phyloP scores from a whole-genome alignment of 2,797 vertebrate species.

The Cryptoblepharus egeriae region DNA sequence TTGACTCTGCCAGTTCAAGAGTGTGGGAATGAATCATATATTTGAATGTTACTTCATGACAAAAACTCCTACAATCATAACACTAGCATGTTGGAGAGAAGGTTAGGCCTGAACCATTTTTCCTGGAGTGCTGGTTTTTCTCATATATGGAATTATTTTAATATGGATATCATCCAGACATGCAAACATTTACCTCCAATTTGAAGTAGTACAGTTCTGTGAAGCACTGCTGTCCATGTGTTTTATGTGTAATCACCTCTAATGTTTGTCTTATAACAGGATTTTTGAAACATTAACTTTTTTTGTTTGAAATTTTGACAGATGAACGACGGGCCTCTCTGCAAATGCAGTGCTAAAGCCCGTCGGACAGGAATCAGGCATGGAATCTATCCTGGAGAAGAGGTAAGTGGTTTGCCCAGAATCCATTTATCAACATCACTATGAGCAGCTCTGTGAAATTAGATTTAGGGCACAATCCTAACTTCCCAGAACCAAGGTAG shows the following conservation, averaged over 20 bases:
- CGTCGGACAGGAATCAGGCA: slow-evolving; percentile 95
- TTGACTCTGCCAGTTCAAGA: neutral
- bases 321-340: slow-evolving; percentile 98
- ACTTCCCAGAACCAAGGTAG: too few species aligned
- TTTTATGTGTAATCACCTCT: neutral
- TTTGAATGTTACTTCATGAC: neutral
- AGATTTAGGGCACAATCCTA: too few species aligned
- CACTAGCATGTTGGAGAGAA: neutral
- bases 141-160: neutral
- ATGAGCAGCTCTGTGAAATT: neutral
- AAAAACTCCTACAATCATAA: neutral
- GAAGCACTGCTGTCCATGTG: neutral
- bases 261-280: neutral
- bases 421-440: slow-evolving; percentile 16
- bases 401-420: slow-evolving; percentile 80
- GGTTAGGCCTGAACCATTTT: neutral
- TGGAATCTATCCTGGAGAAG: slow-evolving; percentile 98
- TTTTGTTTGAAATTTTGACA: slow-evolving; percentile 74
- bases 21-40: too few species aligned
- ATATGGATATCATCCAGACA: neutral
- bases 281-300: neutral
- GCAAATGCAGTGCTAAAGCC: slow-evolving; percentile 97
- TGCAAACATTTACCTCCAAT: neutral
- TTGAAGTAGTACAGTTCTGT: neutral
- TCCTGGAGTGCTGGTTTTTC: neutral